Evolutionary conservation across 2,113 vertebrate species (phyloP).

Genomic region (Siniperca chuatsi): DNA sequence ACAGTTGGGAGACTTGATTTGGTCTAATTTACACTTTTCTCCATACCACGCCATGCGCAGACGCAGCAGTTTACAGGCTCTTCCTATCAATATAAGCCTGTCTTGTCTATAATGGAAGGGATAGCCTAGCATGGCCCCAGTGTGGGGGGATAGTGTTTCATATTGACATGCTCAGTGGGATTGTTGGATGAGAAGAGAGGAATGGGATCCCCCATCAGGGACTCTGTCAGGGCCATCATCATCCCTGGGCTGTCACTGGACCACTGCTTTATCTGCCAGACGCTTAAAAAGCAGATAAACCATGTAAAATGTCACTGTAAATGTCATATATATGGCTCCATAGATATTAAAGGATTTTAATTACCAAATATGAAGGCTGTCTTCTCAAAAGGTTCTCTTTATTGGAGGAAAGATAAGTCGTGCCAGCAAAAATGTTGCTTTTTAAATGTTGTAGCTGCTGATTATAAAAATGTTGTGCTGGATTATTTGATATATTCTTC

Average conservation of each 20-base stretch:
- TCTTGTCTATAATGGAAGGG: constrained; percentile 57
- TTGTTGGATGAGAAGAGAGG: constrained; percentile 81
- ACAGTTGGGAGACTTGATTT: constrained; percentile 72
- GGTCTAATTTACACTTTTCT: constrained; percentile 70
- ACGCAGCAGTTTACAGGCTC: constrained; percentile 45
- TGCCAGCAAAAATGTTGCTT: constrained; percentile 30
- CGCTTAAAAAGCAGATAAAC: constrained; percentile 58
- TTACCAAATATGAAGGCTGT: constrained; percentile 44
- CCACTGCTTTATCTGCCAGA: constrained; percentile 53
- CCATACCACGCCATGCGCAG: constrained; percentile 22
- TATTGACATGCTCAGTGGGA: constrained; percentile 84
- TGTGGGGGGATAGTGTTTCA: constrained; percentile 74
- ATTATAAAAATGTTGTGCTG: background rate
- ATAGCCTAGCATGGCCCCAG: constrained; percentile 38
- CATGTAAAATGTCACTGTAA: constrained; percentile 59
- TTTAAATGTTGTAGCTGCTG: constrained; percentile 14
- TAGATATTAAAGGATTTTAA: constrained; percentile 52
- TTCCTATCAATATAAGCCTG: constrained; percentile 57
- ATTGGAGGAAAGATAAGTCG: constrained; percentile 20
- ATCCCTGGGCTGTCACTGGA: constrained; percentile 61
- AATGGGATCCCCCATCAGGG: constrained; percentile 81
- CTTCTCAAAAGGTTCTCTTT: constrained; percentile 33
- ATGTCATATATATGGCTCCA: constrained; percentile 55
- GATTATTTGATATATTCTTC: constrained; percentile 10
- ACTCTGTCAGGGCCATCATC: constrained; percentile 62